Percentiles rank a stretch among this genome's conserved stretches.
Conservation (phyloP, 2,888 invertebrate species). For the Nasonia oneida region DNA sequence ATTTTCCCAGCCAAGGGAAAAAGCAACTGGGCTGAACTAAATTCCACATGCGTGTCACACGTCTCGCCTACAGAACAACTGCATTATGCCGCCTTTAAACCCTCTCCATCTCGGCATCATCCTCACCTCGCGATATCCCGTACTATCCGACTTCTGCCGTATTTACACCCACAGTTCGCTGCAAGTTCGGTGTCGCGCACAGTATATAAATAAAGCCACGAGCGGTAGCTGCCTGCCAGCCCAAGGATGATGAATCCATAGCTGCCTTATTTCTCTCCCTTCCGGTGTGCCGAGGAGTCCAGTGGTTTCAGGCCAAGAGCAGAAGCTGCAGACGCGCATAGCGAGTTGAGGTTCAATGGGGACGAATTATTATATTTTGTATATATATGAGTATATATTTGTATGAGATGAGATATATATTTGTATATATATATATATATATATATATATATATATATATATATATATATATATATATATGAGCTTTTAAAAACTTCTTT, state of each 20-base stretch:
- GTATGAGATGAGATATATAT: no score
- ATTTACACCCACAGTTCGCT: not conserved
- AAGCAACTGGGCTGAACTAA: not conserved
- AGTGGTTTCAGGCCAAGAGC: not conserved
- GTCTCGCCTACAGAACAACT: not conserved
- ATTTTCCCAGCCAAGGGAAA: no score
- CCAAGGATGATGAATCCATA: conserved; percentile 31
- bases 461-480: no score
- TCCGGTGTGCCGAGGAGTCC: not conserved
- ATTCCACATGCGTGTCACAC: not conserved
- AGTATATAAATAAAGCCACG: conserved; percentile 30
- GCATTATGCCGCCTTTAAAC: not conserved
- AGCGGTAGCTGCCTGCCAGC: conserved; percentile 1
- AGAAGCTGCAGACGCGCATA: not conserved
- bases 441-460: no score
- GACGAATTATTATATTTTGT: not conserved
- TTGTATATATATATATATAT: no score
- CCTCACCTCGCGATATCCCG: not conserved
- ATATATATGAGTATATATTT: no score
- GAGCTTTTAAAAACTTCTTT: not conserved
- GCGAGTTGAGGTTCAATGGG: not conserved
- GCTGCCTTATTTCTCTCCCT: not conserved
- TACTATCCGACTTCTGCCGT: not conserved
- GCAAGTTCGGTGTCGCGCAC: not conserved
- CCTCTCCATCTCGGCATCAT: not conserved